phyloP scores from a whole-genome alignment of 2,888 invertebrate species.

The Maniola hyperantus region DNA sequence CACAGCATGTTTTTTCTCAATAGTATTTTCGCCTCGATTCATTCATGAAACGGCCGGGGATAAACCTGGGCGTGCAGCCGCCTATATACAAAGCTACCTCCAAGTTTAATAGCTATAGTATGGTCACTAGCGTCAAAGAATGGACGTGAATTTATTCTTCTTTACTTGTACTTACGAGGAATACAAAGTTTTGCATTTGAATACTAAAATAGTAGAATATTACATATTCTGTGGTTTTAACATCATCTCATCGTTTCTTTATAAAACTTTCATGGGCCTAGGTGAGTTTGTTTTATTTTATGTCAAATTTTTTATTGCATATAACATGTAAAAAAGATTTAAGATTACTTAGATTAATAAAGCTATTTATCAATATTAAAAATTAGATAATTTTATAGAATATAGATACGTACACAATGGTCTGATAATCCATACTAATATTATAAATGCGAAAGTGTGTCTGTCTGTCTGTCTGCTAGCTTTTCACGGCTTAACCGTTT shows the following conservation, averaged over 20 bases:
- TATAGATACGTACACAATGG: too few relatives aligned
- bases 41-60: conserved; percentile 35
- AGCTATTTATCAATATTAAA: too few relatives aligned
- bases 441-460: too few relatives aligned
- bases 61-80: conserved; percentile 30
- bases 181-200: background rate
- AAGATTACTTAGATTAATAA: too few relatives aligned
- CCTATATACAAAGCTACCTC: conserved; percentile 34
- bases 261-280: background rate
- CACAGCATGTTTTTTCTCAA: conserved; percentile 21
- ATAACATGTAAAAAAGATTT: too few relatives aligned
- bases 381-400: too few relatives aligned
- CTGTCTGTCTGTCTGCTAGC: too few relatives aligned
- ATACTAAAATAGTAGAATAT: background rate
- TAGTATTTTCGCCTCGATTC: conserved; percentile 39
- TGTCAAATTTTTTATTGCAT: too few relatives aligned
- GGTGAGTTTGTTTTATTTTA: background rate
- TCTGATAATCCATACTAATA: too few relatives aligned
- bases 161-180: background rate
- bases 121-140: conserved; percentile 27
- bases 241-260: background rate
- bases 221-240: background rate
- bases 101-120: conserved; percentile 23
- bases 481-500: too few relatives aligned
- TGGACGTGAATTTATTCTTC: conserved; percentile 1